Base-by-base conservation (phyloP, 2,888 invertebrate genomes). In the Cyclophora albipunctata region DNA sequence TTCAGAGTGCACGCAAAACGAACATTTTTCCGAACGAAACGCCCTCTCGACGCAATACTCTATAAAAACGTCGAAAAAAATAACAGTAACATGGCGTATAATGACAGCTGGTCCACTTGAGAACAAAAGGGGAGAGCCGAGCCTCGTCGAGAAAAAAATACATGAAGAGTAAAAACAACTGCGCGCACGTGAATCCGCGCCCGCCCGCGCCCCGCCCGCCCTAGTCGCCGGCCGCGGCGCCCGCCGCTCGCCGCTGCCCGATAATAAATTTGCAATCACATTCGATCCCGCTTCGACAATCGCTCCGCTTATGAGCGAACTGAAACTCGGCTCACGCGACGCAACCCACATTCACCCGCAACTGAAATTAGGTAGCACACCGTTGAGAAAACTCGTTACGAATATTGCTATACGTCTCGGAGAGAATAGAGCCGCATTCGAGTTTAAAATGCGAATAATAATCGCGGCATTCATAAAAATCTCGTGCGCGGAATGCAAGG, bases 21-120 rank as follows among this genome's bases (percentile, higher is more conserved):
- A 81, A 81, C 86, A 87, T 88, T 87, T 86, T 88, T 84, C 87
- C 83, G 76, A 83, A 84, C 83, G 80, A 78, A 81, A 84, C 85
- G 86, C 85, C 83, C 84, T 81, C 76, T 81, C 84, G 67, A 78
- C 78, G 84, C 75, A 83, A 85, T 87, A 86, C 87, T 87, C 83
- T 84, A 87, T 86, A 81, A 89, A 87, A 87, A 84, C 83, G 79
- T 81, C 84, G 78, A 88, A 87, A 87, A 85, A 87, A 85, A 84
- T 78, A 84, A 89, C 87, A 84, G 87, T 87, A 86, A 86, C 89
- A 89, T 89, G 84, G 88, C 88, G 88, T 85, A 89, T 89, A 89
- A 89, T 89, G 89, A 89, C 89, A 89, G 89, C 89, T 89, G 89
- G 89, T 87, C 88, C 89, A 89, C 89, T 89, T 89, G 88, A 88